Percentiles rank a stretch among this genome's conserved stretches.
phyloP scores from a whole-genome alignment of 2,797 vertebrate species.

The Cyclopterus lumpus region DNA sequence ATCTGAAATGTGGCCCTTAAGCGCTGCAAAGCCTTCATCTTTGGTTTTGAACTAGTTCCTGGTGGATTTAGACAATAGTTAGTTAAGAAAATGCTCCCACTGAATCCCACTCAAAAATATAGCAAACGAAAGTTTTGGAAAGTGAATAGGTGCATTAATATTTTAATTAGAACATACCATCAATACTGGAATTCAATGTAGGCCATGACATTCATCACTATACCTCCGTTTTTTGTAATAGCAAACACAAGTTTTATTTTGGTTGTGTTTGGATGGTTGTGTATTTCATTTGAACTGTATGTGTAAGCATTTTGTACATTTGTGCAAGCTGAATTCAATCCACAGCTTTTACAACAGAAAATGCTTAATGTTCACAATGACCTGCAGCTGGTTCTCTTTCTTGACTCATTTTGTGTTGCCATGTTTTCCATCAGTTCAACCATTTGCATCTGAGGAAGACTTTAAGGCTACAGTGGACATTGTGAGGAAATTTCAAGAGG shows the following conservation, averaged over 20 bases:
- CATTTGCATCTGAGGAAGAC: constrained; percentile 90
- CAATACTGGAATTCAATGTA: too few species aligned
- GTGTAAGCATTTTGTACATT: not conserved
- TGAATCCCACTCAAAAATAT: too few species aligned
- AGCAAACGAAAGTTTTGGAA: too few species aligned
- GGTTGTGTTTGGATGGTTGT: not conserved
- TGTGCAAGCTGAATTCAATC: not conserved
- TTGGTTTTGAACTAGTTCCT: not conserved
- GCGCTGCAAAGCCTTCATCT: not conserved
- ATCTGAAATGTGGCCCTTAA: not conserved
- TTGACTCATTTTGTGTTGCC: constrained; percentile 9
- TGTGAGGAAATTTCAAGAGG: constrained; percentile 89
- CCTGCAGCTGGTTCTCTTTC: not conserved
- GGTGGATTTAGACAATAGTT: not conserved
- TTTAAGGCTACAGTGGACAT: constrained; percentile 85
- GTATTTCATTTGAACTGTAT: not conserved
- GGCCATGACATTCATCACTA: too few species aligned
- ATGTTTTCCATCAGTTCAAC: constrained; percentile 85
- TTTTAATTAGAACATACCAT: too few species aligned
- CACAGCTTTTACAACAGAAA: not conserved
- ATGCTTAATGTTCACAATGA: not conserved
- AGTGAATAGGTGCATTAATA: too few species aligned
- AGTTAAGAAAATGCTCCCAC: not conserved
- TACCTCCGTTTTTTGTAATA: not conserved
- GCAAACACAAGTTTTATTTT: not conserved